phyloP scores from a whole-genome alignment of 1,140 invertebrate species.

The Helicoverpa armigera region DNA sequence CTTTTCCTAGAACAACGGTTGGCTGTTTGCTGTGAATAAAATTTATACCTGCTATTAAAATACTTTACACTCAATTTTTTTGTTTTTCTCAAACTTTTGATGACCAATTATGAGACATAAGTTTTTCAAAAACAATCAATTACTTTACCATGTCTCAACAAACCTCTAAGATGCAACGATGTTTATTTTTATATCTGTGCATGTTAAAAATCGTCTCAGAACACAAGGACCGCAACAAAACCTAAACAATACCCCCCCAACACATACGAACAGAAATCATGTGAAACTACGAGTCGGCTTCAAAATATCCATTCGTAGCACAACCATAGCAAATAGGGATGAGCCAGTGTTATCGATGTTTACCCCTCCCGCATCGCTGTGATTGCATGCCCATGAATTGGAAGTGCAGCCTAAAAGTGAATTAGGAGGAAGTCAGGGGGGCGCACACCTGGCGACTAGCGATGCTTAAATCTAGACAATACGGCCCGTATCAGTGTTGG shows the following conservation, averaged over 20 bases:
- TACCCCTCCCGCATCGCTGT: conserved; percentile 53
- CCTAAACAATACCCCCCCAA: not conserved
- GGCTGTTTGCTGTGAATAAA: too few species aligned
- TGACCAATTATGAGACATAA: too few species aligned
- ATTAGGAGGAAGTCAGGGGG: conserved; percentile 67
- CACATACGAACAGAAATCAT: not conserved
- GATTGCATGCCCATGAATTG: conserved; percentile 49
- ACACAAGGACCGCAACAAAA: not conserved
- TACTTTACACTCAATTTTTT: too few species aligned
- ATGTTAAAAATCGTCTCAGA: not conserved
- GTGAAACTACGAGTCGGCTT: conserved; percentile 2
- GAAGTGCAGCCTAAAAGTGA: conserved; percentile 62
- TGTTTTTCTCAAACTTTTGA: too few species aligned
- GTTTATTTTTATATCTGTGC: too few species aligned
- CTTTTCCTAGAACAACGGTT: too few species aligned
- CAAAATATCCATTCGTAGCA: conserved; percentile 42
- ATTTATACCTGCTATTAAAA: too few species aligned
- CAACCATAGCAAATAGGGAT: conserved; percentile 48
- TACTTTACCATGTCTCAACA: too few species aligned
- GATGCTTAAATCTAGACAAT: conserved; percentile 42
- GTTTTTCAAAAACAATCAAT: too few species aligned
- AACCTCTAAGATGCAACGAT: too few species aligned
- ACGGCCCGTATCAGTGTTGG: conserved; percentile 40
- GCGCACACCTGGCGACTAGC: conserved; percentile 50
- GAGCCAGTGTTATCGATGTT: conserved; percentile 42